Base-by-base conservation (phyloP, 2,888 invertebrate genomes). In the Cybosia mesomella region DNA sequence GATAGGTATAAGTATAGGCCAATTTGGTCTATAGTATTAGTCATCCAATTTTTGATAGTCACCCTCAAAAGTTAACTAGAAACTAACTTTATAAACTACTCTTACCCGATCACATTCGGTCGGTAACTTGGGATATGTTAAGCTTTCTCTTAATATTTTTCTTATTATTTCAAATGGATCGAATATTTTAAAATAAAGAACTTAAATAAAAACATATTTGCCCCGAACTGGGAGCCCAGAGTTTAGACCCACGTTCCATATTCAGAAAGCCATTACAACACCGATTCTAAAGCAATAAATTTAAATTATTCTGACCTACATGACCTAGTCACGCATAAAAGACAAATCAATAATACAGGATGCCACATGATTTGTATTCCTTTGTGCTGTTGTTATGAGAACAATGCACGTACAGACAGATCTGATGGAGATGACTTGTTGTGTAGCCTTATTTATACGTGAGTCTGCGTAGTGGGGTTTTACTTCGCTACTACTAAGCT, bases 311-410 rank as follows among this genome's bases (percentile, higher is more conserved):
- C 34, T 68, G 61, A 64, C 64, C 68, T 64, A 64, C 21, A 60
- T 60, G 43, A 36, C 43, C 18, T 22, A 58, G 21, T 49, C 36
- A 36, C 36, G 53, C 58, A 74, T 68, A 70, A 74, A 67, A 71
- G 74, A 65, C 67, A 76, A 72, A 71, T 72, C 69, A 57, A 70
- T 66, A 63, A 10, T 54, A 15, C 68, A 68, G 76, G 78, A 78
- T 76, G 76, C 70, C 15, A 65, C 69, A 71, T 67, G 78, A 74
- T 70, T 55, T 68, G 66, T 70, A 63, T 65, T 67, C 74, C 68
- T 72, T 78, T 78, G 76, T 78, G 43, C 67, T 34, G 74, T 76
- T 78, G 78, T 76, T 54, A 32, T 28, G 53, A 36, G 67, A 76
- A 78, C 72, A 78, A 78, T 70, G 61, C 64, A 62, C 0, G 15